phyloP scores from a whole-genome alignment of 2,113 vertebrate species.

The Phainopepla nitens region DNA sequence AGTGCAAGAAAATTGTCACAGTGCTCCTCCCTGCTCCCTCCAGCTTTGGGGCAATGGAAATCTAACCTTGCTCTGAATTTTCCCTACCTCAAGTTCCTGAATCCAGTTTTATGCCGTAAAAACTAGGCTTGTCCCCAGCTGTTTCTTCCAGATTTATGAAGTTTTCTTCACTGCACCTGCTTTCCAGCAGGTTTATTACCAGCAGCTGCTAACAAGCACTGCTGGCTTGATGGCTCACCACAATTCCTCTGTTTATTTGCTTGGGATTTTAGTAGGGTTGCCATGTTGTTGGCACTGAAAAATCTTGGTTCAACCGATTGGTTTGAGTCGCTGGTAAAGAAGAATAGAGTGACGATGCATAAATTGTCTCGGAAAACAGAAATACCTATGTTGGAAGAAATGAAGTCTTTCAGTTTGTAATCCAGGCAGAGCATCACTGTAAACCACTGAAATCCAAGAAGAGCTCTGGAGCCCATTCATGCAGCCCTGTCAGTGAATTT shows the following conservation, averaged over 20 bases:
- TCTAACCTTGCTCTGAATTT: neutral
- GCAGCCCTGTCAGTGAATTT: neutral
- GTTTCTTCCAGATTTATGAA: neutral
- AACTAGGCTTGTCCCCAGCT: neutral
- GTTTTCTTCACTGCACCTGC: neutral
- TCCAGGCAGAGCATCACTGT: neutral
- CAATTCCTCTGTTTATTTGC: constrained; percentile 1
- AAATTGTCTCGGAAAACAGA: neutral
- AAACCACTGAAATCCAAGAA: neutral
- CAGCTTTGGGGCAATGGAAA: neutral
- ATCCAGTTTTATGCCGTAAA: neutral
- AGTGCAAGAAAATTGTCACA: fast-evolving
- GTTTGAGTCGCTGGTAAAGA: neutral
- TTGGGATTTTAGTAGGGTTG: neutral
- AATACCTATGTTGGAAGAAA: neutral
- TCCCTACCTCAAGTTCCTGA: neutral
- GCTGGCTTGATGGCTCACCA: neutral
- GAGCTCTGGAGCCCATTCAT: neutral
- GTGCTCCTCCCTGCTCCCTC: neutral
- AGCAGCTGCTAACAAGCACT: constrained; percentile 30
- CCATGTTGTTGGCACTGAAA: neutral
- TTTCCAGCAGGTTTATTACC: constrained; percentile 24
- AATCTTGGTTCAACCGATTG: neutral
- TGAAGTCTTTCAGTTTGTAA: neutral
- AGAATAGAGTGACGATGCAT: neutral